Conservation (phyloP, 2,888 invertebrate species). For the Microdon myrmicae region DNA sequence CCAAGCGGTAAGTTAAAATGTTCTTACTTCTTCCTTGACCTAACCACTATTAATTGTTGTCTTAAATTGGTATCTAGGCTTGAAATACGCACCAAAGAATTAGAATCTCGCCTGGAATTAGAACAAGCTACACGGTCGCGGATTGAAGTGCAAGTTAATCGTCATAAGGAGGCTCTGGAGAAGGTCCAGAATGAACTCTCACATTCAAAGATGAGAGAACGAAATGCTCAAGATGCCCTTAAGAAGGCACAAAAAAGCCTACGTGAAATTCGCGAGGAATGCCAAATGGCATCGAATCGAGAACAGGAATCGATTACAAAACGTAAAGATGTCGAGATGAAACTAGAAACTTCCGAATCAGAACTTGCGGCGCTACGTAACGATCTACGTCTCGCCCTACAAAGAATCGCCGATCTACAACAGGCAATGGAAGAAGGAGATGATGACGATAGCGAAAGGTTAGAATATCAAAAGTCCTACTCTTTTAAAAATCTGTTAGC, state of each 20-base stretch:
- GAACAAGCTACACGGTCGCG: slow-evolving; percentile 88
- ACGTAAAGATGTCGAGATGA: slow-evolving; percentile 80
- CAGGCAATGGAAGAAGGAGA: slow-evolving; percentile 91
- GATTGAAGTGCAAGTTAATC: slow-evolving; percentile 80
- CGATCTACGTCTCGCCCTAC: slow-evolving; percentile 87
- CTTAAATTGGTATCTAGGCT: slow-evolving; percentile 72
- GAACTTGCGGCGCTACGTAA: slow-evolving; percentile 78
- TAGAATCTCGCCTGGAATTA: slow-evolving; percentile 90
- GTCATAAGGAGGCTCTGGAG: slow-evolving; percentile 79
- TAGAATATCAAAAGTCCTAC: slow-evolving; percentile 1
- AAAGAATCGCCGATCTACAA: slow-evolving; percentile 91
- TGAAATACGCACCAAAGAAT: slow-evolving; percentile 86
- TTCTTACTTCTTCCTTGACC: neutral
- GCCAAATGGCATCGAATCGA: slow-evolving; percentile 75
- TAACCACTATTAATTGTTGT: neutral
- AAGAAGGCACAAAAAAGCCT: slow-evolving; percentile 79
- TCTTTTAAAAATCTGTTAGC: neutral
- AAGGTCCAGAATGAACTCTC: slow-evolving; percentile 78
- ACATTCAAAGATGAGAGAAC: slow-evolving; percentile 77
- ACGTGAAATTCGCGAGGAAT: slow-evolving; percentile 83
- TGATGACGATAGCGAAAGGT: slow-evolving; percentile 69
- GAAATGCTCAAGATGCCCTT: slow-evolving; percentile 79
- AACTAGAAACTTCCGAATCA: slow-evolving; percentile 76
- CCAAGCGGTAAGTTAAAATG: slow-evolving; percentile 70
- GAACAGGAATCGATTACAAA: slow-evolving; percentile 81